Evolutionary conservation across 2,113 vertebrate species (phyloP).

Genomic region (Halichoeres trimaculatus): DNA sequence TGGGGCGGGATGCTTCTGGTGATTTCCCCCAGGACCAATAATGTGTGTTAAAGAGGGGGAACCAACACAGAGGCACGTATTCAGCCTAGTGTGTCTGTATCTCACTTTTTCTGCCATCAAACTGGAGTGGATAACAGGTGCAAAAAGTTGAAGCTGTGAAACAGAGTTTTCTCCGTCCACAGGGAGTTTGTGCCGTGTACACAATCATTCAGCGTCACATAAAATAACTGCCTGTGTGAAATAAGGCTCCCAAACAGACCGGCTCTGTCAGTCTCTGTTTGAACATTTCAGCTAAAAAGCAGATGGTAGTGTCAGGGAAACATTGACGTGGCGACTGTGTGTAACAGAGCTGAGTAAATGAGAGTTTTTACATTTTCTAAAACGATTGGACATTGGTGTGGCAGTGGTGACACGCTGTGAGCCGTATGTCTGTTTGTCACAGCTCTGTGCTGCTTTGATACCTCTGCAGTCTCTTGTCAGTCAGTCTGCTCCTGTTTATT

Average conservation of each 20-base stretch:
- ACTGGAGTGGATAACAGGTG: neutral
- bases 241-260: constrained; percentile 18
- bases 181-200: constrained; percentile 30
- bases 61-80: constrained; percentile 22
- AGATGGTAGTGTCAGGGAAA: constrained; percentile 39
- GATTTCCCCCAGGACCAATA: constrained; percentile 47
- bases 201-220: constrained; percentile 40
- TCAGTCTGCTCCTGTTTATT: constrained; percentile 28
- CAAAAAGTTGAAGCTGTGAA: constrained; percentile 33
- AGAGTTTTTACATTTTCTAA: neutral
- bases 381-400: neutral
- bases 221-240: constrained; percentile 32
- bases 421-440: neutral
- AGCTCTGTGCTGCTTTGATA: constrained; percentile 15
- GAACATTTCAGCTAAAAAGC: constrained; percentile 28
- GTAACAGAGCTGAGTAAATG: constrained; percentile 25
- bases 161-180: constrained; percentile 4
- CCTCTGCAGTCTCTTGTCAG: constrained; percentile 6
- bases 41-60: constrained; percentile 26
- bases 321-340: constrained; percentile 31
- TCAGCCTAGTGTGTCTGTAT: constrained; percentile 10
- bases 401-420: neutral
- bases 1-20: constrained; percentile 10
- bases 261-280: constrained; percentile 45
- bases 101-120: constrained; percentile 9